Evolutionary conservation across 64 coral and sea anemone species (phyloP).

Genomic region (Anthopleura sola): DNA sequence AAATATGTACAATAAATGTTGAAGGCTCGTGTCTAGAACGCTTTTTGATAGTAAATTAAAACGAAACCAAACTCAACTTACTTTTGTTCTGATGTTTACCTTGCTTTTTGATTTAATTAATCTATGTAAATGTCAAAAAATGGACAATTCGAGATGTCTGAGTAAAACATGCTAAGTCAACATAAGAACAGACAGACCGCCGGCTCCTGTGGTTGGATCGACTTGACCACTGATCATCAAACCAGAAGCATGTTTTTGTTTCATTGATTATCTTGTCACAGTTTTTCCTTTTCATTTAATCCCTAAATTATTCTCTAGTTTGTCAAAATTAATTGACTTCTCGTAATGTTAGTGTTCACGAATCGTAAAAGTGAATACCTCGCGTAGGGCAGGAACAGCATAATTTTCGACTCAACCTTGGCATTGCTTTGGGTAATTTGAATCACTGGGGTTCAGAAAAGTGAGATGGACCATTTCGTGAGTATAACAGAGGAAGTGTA

Average conservation of each 20-base stretch:
- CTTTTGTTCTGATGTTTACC: slow-evolving; percentile 9
- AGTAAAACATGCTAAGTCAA: not conserved
- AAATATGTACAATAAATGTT: slow-evolving; percentile 19
- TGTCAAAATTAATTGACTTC: not conserved
- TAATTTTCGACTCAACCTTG: not conserved
- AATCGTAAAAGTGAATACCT: not conserved
- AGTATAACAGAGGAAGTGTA: not conserved
- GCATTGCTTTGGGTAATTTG: not conserved
- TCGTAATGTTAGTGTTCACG: not conserved
- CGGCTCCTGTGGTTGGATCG: not conserved
- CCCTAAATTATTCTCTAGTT: slow-evolving; percentile 1
- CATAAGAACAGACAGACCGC: not conserved
- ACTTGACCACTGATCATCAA: not conserved
- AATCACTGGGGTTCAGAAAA: not conserved
- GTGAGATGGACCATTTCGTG: not conserved
- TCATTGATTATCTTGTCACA: not conserved
- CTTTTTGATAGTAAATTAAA: slow-evolving; percentile 11
- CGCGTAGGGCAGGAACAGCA: not conserved
- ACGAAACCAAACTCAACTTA: not conserved
- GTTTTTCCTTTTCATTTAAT: not conserved
- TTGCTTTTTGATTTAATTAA: slow-evolving; percentile 18
- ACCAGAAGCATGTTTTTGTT: not conserved
- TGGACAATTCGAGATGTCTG: not conserved
- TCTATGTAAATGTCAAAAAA: slow-evolving; percentile 12
- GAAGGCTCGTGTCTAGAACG: not conserved